These are phyloP conservation scores for Corynorhinus townsendii DNA, from an alignment of 2,113 vertebrate genomes.

Conservation along the genomic window DNA sequence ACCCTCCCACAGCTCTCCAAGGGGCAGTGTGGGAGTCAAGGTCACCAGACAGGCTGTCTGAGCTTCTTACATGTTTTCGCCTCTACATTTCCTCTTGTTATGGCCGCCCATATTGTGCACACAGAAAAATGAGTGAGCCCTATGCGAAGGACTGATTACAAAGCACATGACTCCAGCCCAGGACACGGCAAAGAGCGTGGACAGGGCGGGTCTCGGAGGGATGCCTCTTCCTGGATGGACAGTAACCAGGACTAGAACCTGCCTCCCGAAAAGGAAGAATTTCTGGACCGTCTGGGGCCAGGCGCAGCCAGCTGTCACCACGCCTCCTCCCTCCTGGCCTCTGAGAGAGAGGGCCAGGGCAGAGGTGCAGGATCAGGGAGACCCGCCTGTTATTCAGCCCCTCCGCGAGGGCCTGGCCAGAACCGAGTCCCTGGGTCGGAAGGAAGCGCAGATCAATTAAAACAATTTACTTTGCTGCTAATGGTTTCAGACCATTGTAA, in stretches of 20 bases:
- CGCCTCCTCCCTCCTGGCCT: background rate
- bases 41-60: background rate
- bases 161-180: background rate
- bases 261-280: fast-evolving
- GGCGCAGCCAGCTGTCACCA: background rate
- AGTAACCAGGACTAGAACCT: background rate
- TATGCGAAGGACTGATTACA: fast-evolving
- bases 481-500: slow-evolving; percentile 79
- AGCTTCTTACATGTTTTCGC: background rate
- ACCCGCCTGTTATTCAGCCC: slow-evolving; percentile 70
- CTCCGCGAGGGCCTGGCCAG: slow-evolving; percentile 55
- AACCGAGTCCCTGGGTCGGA: slow-evolving; percentile 28
- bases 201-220: background rate
- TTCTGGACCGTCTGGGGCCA: fast-evolving
- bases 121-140: fast-evolving
- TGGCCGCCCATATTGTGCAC: fast-evolving
- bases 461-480: slow-evolving; percentile 82
- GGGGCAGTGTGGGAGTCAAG: background rate
- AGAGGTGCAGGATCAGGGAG: slow-evolving; percentile 48
- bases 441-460: slow-evolving; percentile 83
- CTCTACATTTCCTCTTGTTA: background rate
- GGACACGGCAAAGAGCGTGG: background rate
- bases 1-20: background rate
- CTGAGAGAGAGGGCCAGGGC: background rate
- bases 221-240: fast-evolving